Evolutionary conservation across 2,888 invertebrate species (phyloP).

Genomic region (Parnassius orleans): DNA sequence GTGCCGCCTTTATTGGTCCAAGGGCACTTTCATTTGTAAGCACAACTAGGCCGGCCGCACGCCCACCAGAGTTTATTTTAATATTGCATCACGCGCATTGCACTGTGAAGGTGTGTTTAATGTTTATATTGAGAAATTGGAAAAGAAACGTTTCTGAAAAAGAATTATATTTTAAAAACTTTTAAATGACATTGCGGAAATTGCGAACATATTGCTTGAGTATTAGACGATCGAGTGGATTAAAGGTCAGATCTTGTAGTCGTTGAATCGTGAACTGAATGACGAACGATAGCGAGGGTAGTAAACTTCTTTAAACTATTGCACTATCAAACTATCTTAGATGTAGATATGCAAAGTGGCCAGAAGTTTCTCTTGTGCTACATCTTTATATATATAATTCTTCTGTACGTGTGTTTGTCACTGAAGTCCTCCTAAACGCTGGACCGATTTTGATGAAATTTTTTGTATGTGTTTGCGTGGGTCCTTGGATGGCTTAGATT

Average conservation of each 20-base stretch:
- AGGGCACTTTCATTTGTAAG: conserved; percentile 40
- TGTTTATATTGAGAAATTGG: conserved; percentile 19
- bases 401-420: no score
- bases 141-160: conserved; percentile 5
- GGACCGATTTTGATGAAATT: no score
- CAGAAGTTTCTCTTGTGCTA: not conserved
- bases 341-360: conserved; percentile 2
- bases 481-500: no score
- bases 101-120: conserved; percentile 14
- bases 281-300: no score
- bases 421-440: no score
- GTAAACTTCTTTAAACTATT: no score
- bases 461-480: no score
- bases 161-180: conserved; percentile 4
- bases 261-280: no score
- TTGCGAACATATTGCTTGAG: no score
- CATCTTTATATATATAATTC: no score
- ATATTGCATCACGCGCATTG: conserved; percentile 19
- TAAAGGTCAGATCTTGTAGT: no score
- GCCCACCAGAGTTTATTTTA: conserved; percentile 27
- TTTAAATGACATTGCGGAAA: not conserved
- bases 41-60: conserved; percentile 32
- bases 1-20: conserved; percentile 28
- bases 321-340: not conserved
- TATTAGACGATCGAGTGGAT: no score